Evolutionary conservation across 2,113 vertebrate genomes (phyloP).

Genomic region (Paedocypris sp.): DNA sequence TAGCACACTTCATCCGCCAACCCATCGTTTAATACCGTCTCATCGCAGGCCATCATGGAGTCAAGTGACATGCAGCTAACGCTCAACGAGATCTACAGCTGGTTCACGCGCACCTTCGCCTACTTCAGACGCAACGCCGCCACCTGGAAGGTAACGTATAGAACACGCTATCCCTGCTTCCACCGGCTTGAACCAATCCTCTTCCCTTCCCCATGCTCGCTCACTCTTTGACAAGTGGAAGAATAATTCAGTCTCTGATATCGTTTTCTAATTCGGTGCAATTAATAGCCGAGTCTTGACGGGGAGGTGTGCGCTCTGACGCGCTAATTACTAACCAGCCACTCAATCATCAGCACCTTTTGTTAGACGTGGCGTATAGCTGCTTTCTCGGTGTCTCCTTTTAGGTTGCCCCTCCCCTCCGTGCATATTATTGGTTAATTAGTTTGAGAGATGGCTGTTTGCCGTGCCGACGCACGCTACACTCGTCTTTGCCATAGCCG

Average conservation of each 20-base stretch:
- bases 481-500: slow-evolving; percentile 27
- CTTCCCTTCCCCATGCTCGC: slow-evolving; percentile 35
- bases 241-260: slow-evolving; percentile 97
- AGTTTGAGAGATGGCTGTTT: slow-evolving; percentile 97
- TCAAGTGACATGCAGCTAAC: slow-evolving; percentile 98
- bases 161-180: slow-evolving; percentile 68
- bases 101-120: slow-evolving; percentile 98
- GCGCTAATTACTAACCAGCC: slow-evolving; percentile 98
- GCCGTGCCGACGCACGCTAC: slow-evolving; percentile 73
- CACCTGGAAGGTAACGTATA: slow-evolving; percentile 97
- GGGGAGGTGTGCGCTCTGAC: slow-evolving; percentile 89
- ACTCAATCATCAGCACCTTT: slow-evolving; percentile 99
- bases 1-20: slow-evolving; percentile 68
- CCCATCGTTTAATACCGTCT: slow-evolving; percentile 84
- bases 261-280: slow-evolving; percentile 99
- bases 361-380: slow-evolving; percentile 90
- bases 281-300: slow-evolving; percentile 94
- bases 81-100: slow-evolving; percentile 99
- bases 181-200: slow-evolving; percentile 80
- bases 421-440: slow-evolving; percentile 98
- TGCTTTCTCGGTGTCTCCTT: slow-evolving; percentile 49
- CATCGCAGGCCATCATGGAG: slow-evolving; percentile 99
- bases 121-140: slow-evolving; percentile 99
- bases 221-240: slow-evolving; percentile 82
- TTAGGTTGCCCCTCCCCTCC: slow-evolving; percentile 47